Conservation (phyloP, 2,888 invertebrate genomes). For the Chrysotoxum bicinctum region DNA sequence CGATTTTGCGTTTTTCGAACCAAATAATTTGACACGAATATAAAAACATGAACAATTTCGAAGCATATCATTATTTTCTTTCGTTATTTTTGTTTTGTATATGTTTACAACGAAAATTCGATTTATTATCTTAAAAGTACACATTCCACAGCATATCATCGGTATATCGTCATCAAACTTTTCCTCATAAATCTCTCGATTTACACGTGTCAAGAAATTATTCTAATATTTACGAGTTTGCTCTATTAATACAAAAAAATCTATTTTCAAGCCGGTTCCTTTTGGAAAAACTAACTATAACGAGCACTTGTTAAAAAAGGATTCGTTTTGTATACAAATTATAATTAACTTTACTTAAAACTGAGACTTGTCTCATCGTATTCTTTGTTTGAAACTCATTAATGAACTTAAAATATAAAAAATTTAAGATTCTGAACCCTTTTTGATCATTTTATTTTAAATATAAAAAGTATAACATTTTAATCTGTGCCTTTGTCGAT, state of each 20-base stretch:
- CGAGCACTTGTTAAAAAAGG: not conserved
- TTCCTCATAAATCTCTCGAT: not conserved
- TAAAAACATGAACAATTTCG: not conserved
- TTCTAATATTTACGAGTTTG: not conserved
- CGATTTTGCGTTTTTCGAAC: conserved; percentile 43
- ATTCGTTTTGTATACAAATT: not conserved
- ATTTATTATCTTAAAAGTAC: not conserved
- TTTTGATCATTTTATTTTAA: not conserved
- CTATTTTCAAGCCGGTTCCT: conserved; percentile 12
- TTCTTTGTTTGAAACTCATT: not conserved
- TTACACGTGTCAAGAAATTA: not conserved
- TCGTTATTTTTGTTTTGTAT: not conserved
- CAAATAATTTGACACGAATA: conserved; percentile 25
- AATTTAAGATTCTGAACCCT: not conserved
- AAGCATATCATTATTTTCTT: conserved; percentile 44
- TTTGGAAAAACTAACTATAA: conserved; percentile 6
- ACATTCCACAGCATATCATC: conserved; percentile 31
- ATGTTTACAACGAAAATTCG: not conserved
- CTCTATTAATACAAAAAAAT: not conserved
- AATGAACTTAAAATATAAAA: not conserved
- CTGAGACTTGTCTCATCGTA: not conserved
- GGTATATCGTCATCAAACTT: not conserved
- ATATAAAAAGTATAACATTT: not conserved
- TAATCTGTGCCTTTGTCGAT: conserved; percentile 13
- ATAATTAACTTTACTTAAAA: not conserved